Evolutionary conservation across 2,888 invertebrate genomes (phyloP).

Genomic region (Ennomos fuscantarius): DNA sequence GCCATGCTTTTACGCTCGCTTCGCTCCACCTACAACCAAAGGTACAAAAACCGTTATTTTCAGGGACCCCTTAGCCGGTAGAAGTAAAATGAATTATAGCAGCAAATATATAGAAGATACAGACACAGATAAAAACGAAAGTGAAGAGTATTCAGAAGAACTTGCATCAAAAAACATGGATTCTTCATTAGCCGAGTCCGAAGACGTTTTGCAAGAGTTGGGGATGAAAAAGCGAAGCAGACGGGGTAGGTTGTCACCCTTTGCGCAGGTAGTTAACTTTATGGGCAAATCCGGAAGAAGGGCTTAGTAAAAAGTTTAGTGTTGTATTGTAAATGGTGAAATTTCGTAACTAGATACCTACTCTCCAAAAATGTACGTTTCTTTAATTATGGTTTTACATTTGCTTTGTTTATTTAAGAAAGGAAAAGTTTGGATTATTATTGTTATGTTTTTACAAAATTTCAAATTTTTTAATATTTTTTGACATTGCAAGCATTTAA

Average conservation of each 20-base stretch:
- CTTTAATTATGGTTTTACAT: too few species aligned
- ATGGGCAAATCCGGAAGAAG: constrained; percentile 71
- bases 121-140: constrained; percentile 68
- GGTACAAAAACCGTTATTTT: neutral
- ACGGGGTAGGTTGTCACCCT: constrained; percentile 68
- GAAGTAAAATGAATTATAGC: constrained; percentile 53
- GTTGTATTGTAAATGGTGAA: too few species aligned
- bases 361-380: too few species aligned
- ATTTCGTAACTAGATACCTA: too few species aligned
- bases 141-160: constrained; percentile 68
- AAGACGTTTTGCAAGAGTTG: constrained; percentile 62
- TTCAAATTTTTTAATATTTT: too few species aligned
- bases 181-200: constrained; percentile 66
- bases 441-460: too few species aligned
- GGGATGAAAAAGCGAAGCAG: constrained; percentile 62
- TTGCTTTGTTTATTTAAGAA: too few species aligned
- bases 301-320: constrained; percentile 54
- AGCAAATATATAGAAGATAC: constrained; percentile 57
- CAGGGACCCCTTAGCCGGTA: constrained; percentile 46
- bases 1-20: neutral
- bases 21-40: neutral
- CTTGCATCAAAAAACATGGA: constrained; percentile 65
- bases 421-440: too few species aligned
- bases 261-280: constrained; percentile 75
- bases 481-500: too few species aligned